These are phyloP conservation scores for Lophotriccus pileatus DNA, from an alignment of 2,797 vertebrate genomes.

Conservation along the genomic window DNA sequence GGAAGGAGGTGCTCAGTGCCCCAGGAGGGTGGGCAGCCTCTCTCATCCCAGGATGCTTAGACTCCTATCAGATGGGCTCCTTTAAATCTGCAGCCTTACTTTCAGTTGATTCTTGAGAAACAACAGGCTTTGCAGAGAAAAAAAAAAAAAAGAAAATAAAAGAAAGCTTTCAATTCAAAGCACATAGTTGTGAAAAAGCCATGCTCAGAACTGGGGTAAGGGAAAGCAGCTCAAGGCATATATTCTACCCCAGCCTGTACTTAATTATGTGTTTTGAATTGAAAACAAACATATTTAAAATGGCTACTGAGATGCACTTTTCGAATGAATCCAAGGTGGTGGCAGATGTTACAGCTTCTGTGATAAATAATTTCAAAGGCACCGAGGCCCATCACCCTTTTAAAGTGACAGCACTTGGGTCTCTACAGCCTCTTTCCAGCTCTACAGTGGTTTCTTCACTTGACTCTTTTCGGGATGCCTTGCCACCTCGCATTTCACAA, in stretches of 20 bases:
- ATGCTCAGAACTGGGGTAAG: slow-evolving; percentile 5
- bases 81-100: slow-evolving; percentile 23
- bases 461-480: background rate
- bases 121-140: background rate
- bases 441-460: background rate
- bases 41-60: background rate
- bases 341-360: slow-evolving; percentile 17
- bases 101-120: slow-evolving; percentile 35
- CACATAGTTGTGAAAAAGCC: slow-evolving; percentile 43
- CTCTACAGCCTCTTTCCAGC: background rate
- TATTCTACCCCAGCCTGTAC: slow-evolving; percentile 47
- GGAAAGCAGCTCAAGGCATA: slow-evolving; percentile 58
- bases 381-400: background rate
- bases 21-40: background rate
- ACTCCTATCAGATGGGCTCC: background rate
- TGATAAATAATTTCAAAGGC: slow-evolving; percentile 30
- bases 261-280: slow-evolving; percentile 69
- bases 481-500: slow-evolving; percentile 34
- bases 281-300: slow-evolving; percentile 67
- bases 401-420: slow-evolving; percentile 15
- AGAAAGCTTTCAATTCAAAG: slow-evolving; percentile 47
- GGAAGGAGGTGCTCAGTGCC: background rate
- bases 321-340: slow-evolving; percentile 55
- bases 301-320: slow-evolving; percentile 55
- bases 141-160: background rate